Base-by-base conservation (phyloP, 2,888 invertebrate genomes). In the Myopa testacea region DNA sequence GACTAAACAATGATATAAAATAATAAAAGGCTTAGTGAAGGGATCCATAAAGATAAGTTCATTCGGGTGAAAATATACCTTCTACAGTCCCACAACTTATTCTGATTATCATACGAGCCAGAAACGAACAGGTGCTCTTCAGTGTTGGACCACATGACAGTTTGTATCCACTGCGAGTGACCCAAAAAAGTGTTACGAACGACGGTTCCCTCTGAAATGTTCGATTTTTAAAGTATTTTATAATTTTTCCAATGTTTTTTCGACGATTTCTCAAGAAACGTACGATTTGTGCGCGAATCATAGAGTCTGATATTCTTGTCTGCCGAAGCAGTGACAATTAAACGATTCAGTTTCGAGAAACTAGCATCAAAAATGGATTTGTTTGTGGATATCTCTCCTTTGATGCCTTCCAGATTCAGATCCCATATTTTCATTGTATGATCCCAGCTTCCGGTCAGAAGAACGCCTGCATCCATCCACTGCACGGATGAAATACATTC, bases 391-490 rank as follows among this genome's bases (percentile, higher is more conserved):
- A 97, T 91, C 89, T 96, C 95, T 65, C 93, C 92, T 87, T 95
- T 96, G 67, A 97, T 93, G 58, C 94, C 95, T 71, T 95, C 95
- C 70, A 95, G 90, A 85, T 96, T 95, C 67, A 95, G 92, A 89
- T 99, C 98, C 99, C 99, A 99, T 10, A 98, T 88, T 88, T 96
- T 95, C 19, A 99, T 91, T 0, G 98, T 95, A 87, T 99, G 98
- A 90, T 99, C 99, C 97, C 97, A 98, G 1, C 98, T 96, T 75
- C 94, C 93, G 0, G 98, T 96, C 10, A 96, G 91, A 3, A 98
- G 90, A 80, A 95, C 95, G 81, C 93, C 91, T 77, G 91, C 91
- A 82, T 95, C 94, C 83, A 95, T 92, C 98, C 98, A 99, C 76
- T 93, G 92, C 0, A 95, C 92, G 0, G 94, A 93, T 0, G 96